Percentiles rank a stretch among this genome's conserved stretches.
Conservation (phyloP, 2,113 vertebrate genomes). For the Willisornis vidua region DNA sequence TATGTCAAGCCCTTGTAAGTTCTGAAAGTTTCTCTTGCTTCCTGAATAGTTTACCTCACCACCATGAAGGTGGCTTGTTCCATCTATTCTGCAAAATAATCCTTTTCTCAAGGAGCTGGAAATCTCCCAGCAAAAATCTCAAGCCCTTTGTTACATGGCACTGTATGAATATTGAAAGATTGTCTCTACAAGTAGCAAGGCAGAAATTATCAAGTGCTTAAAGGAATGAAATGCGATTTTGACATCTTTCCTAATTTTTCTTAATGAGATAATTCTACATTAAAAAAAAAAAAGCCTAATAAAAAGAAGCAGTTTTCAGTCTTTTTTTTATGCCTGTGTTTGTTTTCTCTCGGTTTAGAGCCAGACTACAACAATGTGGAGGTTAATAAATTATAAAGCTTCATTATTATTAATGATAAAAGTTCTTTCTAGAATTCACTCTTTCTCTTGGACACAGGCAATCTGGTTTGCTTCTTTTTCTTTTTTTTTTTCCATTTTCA, state of each 20-base stretch:
- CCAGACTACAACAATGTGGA: neutral
- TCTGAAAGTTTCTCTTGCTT: neutral
- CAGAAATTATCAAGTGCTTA: neutral
- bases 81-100: neutral
- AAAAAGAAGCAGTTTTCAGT: neutral
- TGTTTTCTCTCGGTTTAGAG: neutral
- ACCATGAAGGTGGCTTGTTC: neutral
- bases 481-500: neutral
- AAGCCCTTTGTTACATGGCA: neutral
- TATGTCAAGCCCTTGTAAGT: neutral
- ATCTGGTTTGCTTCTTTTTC: neutral
- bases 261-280: neutral
- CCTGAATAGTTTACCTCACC: neutral
- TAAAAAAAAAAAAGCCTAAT: neutral
- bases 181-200: neutral
- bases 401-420: neutral
- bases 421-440: neutral
- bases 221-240: neutral
- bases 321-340: neutral
- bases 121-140: neutral
- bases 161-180: neutral
- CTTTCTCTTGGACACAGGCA: neutral
- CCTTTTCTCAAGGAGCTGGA: neutral
- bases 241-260: neutral
- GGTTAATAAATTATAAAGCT: neutral